phyloP scores from a whole-genome alignment of 35 echinoderm and acorn worm genomes.

The Stichopus chloronotus region DNA sequence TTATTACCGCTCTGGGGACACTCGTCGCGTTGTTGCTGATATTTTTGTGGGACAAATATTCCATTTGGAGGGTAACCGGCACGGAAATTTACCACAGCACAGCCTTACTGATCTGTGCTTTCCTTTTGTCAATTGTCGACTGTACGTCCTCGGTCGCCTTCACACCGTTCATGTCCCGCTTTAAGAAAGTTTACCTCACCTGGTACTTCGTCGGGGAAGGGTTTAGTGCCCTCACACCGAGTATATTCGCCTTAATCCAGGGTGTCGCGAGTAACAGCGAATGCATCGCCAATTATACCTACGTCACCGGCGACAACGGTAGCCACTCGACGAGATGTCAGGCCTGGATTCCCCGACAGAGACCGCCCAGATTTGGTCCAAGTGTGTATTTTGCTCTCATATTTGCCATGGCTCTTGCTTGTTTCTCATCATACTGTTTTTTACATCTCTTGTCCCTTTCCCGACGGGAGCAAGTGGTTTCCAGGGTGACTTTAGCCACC shows the following conservation, averaged over 20 bases:
- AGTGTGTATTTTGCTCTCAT: constrained; percentile 86
- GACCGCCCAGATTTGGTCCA: constrained; percentile 73
- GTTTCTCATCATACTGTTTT: constrained; percentile 67
- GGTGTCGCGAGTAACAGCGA: constrained; percentile 62
- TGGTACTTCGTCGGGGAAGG: constrained; percentile 98
- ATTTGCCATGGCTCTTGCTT: constrained; percentile 72
- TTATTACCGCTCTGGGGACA: constrained; percentile 48
- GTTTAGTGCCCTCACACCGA: constrained; percentile 85
- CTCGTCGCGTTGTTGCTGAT: constrained; percentile 52
- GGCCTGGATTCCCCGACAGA: constrained; percentile 48
- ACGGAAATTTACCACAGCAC: constrained; percentile 70
- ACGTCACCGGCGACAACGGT: constrained; percentile 36
- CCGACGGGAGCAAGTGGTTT: constrained; percentile 48
- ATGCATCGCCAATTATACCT: constrained; percentile 78
- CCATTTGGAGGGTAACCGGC: constrained; percentile 29
- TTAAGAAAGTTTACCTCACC: constrained; percentile 72
- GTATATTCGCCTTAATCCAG: constrained; percentile 80
- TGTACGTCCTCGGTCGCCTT: constrained; percentile 94
- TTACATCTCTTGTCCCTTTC: constrained; percentile 78
- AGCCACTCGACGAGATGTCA: constrained; percentile 30
- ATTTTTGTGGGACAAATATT: constrained; percentile 68
- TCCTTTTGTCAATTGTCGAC: constrained; percentile 83
- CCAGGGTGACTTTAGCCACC: background rate
- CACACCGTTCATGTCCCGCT: constrained; percentile 88
- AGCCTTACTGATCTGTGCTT: constrained; percentile 73